Conservation (phyloP, 2,888 invertebrate genomes). For the Agrypnus murinus region DNA sequence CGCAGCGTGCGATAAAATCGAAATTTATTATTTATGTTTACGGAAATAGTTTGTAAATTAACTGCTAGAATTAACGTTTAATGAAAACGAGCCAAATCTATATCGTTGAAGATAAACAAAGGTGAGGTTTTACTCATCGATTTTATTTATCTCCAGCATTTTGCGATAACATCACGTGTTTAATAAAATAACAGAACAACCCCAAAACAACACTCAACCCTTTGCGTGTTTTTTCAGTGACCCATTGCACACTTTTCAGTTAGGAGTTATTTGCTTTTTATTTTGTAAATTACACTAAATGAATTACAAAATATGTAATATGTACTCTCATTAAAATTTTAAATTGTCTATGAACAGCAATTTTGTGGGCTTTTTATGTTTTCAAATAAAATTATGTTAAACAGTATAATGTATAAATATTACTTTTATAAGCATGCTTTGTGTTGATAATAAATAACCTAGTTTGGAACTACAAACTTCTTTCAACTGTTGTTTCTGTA, state of each 20-base stretch:
- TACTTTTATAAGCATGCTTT: too few species aligned
- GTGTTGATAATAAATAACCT: too few species aligned
- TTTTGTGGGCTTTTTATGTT: neutral
- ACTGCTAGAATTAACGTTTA: too few species aligned
- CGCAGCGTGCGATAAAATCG: too few species aligned
- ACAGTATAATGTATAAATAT: too few species aligned
- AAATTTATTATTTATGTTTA: too few species aligned
- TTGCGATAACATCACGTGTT: neutral
- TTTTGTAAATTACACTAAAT: constrained; percentile 1
- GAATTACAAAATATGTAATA: neutral
- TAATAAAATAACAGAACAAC: neutral
- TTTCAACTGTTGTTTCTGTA: too few species aligned
- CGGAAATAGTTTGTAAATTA: too few species aligned
- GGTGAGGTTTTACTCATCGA: neutral
- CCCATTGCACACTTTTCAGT: constrained; percentile 4
- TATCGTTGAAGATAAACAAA: neutral
- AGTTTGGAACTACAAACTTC: too few species aligned
- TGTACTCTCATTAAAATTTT: neutral
- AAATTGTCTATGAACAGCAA: neutral
- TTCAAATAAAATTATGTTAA: too few species aligned
- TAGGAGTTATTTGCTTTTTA: neutral
- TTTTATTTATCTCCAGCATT: neutral
- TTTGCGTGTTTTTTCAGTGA: constrained; percentile 10
- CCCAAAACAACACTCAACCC: constrained; percentile 10
- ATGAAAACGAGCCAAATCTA: too few species aligned